These are phyloP conservation scores for Cephus cinctus DNA, from an alignment of 1,140 invertebrate genomes.

Conservation along the genomic window DNA sequence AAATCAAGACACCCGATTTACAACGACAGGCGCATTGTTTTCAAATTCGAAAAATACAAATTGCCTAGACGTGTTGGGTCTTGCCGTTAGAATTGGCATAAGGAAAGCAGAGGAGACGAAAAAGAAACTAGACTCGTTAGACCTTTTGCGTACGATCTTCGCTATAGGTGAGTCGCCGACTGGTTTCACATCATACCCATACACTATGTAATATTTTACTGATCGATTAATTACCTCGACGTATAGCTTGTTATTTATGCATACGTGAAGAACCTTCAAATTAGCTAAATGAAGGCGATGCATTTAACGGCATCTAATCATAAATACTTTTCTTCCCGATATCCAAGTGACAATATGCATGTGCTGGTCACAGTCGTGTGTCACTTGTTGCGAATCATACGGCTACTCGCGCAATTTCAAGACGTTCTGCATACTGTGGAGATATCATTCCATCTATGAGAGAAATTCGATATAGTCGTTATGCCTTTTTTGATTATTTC, in stretches of 20 bases:
- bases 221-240: neutral
- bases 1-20: neutral
- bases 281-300: neutral
- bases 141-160: too few relatives aligned
- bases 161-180: too few relatives aligned
- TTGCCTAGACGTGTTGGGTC: neutral
- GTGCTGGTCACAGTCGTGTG: slow-evolving; percentile 14
- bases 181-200: too few relatives aligned
- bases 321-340: neutral
- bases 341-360: slow-evolving; percentile 8
- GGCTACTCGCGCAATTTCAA: neutral
- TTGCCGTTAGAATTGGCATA: neutral
- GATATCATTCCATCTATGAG: slow-evolving; percentile 12
- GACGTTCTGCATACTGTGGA: neutral
- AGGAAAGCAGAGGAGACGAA: too few relatives aligned
- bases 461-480: neutral
- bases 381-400: slow-evolving; percentile 3
- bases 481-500: slow-evolving; percentile 2
- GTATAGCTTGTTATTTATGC: neutral
- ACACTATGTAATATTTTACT: neutral
- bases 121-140: too few relatives aligned
- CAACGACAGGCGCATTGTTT: neutral
- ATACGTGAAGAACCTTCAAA: neutral
- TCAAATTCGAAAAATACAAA: neutral
- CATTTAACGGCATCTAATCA: slow-evolving; percentile 1